These are phyloP conservation scores for Epinephelus moara DNA, from an alignment of 2,113 vertebrate species.

Conservation along the genomic window DNA sequence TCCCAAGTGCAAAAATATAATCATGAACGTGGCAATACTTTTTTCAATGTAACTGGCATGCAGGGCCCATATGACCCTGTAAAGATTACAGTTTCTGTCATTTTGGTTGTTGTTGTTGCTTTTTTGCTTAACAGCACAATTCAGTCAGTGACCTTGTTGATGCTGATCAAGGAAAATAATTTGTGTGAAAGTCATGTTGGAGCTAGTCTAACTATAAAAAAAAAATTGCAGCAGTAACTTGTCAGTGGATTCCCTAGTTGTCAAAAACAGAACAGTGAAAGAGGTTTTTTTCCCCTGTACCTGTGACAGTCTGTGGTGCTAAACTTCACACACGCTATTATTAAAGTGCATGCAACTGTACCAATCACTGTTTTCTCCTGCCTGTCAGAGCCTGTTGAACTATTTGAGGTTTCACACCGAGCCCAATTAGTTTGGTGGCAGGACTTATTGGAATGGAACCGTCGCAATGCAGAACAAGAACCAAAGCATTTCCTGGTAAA, in stretches of 20 bases:
- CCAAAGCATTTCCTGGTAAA: slow-evolving; percentile 68
- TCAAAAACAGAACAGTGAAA: slow-evolving; percentile 7
- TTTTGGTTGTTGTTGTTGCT: neutral
- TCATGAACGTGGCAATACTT: neutral
- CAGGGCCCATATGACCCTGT: neutral
- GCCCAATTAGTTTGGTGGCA: slow-evolving; percentile 81
- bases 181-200: neutral
- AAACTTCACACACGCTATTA: slow-evolving; percentile 39
- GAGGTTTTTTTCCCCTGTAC: neutral
- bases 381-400: slow-evolving; percentile 71
- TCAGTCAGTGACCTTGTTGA: neutral
- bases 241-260: slow-evolving; percentile 1
- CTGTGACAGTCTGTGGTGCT: slow-evolving; percentile 34
- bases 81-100: neutral
- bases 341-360: slow-evolving; percentile 64
- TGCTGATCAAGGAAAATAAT: neutral
- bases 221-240: neutral
- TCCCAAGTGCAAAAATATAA: neutral
- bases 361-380: slow-evolving; percentile 60
- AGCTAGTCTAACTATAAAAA: neutral
- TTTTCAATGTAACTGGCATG: neutral
- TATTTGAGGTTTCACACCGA: slow-evolving; percentile 72
- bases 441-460: slow-evolving; percentile 78
- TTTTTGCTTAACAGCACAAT: slow-evolving; percentile 1
- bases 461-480: slow-evolving; percentile 69